These are phyloP conservation scores for Pogonomyrmex californicus DNA, from an alignment of 1,140 invertebrate genomes.

Conservation along the genomic window DNA sequence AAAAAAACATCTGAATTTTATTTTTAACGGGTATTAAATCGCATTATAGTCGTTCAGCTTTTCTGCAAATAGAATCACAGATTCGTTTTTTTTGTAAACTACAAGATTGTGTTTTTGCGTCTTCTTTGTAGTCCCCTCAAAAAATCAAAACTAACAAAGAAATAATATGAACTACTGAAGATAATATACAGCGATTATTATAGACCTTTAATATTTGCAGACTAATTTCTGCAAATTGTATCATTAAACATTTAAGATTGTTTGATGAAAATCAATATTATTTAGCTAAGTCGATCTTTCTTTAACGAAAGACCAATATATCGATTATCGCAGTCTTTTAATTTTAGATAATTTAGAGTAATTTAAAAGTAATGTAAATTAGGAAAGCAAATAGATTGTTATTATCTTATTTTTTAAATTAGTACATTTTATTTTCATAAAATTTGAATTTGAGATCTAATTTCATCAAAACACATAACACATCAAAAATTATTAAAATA, in stretches of 20 bases:
- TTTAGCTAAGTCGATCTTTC: neutral
- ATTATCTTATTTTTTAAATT: neutral
- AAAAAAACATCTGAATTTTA: neutral
- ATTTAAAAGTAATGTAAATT: neutral
- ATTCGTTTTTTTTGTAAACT: neutral
- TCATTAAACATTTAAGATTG: constrained; percentile 8
- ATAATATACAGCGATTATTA: neutral
- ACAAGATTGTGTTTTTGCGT: neutral
- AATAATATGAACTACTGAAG: neutral
- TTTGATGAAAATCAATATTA: constrained; percentile 32
- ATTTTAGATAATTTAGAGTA: constrained; percentile 2
- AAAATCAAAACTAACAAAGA: neutral
- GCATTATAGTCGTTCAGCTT: neutral
- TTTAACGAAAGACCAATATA: neutral
- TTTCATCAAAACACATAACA: neutral
- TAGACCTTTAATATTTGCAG: neutral
- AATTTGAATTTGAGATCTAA: neutral
- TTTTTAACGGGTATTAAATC: neutral
- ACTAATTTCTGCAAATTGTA: neutral
- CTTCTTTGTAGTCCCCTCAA: neutral
- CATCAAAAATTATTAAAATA: constrained; percentile 1
- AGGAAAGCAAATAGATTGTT: neutral
- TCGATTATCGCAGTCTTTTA: neutral
- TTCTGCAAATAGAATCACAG: neutral
- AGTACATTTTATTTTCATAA: neutral